These are phyloP conservation scores for Haemorhous mexicanus DNA, from an alignment of 2,113 vertebrate species.

Conservation along the genomic window DNA sequence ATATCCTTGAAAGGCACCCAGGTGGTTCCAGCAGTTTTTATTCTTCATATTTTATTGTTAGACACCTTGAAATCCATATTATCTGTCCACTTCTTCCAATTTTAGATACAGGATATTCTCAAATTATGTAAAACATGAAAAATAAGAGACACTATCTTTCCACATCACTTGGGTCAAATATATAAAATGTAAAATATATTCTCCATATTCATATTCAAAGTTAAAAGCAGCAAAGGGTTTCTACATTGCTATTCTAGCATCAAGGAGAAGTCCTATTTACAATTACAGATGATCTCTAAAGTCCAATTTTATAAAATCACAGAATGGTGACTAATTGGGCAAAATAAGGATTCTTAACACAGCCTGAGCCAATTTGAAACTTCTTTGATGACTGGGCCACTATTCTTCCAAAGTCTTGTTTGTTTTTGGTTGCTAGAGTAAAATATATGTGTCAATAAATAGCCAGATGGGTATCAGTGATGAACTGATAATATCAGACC, in stretches of 20 bases:
- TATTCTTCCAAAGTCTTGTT: neutral
- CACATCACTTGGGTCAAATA: neutral
- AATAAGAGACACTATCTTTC: neutral
- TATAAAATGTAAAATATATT: neutral
- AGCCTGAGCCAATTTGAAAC: neutral
- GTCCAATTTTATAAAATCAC: neutral
- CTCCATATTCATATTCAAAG: neutral
- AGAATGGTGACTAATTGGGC: neutral
- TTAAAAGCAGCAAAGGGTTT: neutral
- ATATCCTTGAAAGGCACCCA: neutral
- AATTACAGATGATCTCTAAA: neutral
- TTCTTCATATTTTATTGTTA: neutral
- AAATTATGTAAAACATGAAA: neutral
- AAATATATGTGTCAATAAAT: slow-evolving; percentile 43
- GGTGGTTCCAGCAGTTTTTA: neutral
- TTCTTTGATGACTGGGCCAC: neutral
- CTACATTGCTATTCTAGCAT: neutral
- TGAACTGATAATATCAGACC: slow-evolving; percentile 40
- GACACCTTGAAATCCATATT: neutral
- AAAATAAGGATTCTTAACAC: neutral
- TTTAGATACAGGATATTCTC: neutral
- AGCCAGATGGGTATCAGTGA: slow-evolving; percentile 30
- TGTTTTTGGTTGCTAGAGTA: slow-evolving; percentile 3
- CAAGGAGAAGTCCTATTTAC: neutral
- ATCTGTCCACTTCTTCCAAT: neutral